Evolutionary conservation across 2,797 vertebrate species (phyloP).

Genomic region (Muscicapa comitata): DNA sequence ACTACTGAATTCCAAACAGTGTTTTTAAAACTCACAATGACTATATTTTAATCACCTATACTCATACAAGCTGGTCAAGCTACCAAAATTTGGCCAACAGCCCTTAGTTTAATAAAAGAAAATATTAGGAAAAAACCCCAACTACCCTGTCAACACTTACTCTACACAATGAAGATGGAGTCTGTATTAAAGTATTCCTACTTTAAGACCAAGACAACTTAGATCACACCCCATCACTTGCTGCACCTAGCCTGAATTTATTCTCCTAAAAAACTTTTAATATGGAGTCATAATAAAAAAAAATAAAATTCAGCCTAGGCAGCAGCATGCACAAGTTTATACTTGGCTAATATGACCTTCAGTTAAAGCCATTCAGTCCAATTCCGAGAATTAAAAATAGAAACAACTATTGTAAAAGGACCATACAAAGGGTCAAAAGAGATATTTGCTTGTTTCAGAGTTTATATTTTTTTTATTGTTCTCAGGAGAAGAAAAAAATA

Average conservation of each 20-base stretch:
- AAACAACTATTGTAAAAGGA: neutral
- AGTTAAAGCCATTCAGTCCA: neutral
- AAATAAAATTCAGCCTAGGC: neutral
- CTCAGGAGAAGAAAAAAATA: neutral
- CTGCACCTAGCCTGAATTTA: neutral
- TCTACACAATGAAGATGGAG: neutral
- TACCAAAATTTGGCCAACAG: neutral
- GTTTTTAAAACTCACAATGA: neutral
- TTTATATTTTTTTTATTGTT: neutral
- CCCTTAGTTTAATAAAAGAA: neutral
- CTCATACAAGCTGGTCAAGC: neutral
- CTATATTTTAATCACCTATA: neutral
- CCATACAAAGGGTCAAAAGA: neutral
- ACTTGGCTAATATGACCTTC: neutral
- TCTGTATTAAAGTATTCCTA: neutral
- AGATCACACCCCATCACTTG: rapidly evolving
- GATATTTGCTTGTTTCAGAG: neutral
- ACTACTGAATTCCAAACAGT: neutral
- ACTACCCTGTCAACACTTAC: neutral
- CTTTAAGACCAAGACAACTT: neutral
- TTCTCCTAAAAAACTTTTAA: neutral
- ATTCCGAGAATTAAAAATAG: neutral
- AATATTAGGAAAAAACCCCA: neutral
- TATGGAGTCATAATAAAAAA: neutral
- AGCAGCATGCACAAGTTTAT: neutral